Percentiles rank a stretch among this genome's conserved stretches.
phyloP scores from a whole-genome alignment of 2,888 invertebrate genomes.

The Blastobasis lacticolella region DNA sequence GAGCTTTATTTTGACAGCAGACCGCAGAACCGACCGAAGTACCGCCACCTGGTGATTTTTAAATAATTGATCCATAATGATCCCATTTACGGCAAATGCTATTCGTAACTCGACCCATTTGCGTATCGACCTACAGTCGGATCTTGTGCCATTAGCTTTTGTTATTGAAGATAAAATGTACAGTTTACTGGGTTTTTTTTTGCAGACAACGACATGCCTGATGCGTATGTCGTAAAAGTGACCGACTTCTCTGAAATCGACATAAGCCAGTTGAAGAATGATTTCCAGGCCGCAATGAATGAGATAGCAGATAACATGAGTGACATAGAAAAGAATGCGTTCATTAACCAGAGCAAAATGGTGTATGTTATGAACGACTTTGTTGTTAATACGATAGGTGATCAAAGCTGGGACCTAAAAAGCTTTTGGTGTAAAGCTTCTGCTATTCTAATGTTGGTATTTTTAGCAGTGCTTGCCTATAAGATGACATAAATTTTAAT shows the following conservation, averaged over 20 bases:
- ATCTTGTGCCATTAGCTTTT: too few relatives aligned
- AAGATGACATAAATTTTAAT: too few relatives aligned
- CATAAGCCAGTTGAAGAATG: slow-evolving; percentile 77
- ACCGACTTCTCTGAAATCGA: slow-evolving; percentile 77
- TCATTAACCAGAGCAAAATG: slow-evolving; percentile 82
- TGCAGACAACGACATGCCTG: slow-evolving; percentile 27
- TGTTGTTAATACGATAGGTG: slow-evolving; percentile 80
- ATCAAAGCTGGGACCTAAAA: slow-evolving; percentile 73
- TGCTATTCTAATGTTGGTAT: slow-evolving; percentile 35
- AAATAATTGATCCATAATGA: too few relatives aligned
- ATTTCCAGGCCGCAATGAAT: slow-evolving; percentile 79
- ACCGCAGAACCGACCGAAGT: too few relatives aligned
- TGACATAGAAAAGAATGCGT: slow-evolving; percentile 74
- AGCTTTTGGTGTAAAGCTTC: slow-evolving; percentile 61
- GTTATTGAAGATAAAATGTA: too few relatives aligned
- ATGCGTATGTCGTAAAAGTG: slow-evolving; percentile 58
- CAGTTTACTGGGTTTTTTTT: slow-evolving; percentile 16
- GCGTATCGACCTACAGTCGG: too few relatives aligned
- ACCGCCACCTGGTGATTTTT: too few relatives aligned
- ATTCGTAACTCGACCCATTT: too few relatives aligned
- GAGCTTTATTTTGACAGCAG: too few relatives aligned
- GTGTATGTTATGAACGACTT: slow-evolving; percentile 83
- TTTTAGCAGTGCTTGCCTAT: too few relatives aligned
- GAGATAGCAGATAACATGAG: slow-evolving; percentile 77
- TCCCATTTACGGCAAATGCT: too few relatives aligned